Conservation (phyloP, 2,113 vertebrate genomes). For the Lipotes vexillifer region DNA sequence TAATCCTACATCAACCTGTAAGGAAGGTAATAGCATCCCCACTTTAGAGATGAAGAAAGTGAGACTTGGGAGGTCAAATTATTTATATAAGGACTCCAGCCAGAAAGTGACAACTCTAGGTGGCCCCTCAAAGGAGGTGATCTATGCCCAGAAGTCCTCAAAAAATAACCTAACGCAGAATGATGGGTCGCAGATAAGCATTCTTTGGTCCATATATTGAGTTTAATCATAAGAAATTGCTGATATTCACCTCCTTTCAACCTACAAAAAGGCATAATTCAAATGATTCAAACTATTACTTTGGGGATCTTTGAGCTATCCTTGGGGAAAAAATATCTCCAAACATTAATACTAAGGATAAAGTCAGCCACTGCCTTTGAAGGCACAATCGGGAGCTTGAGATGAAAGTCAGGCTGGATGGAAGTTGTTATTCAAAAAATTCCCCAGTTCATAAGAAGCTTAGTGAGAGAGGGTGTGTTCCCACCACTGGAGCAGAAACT, state of each 20-base stretch:
- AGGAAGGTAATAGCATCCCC: neutral
- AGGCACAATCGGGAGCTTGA: neutral
- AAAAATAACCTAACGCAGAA: neutral
- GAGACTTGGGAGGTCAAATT: neutral
- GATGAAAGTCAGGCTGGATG: constrained; percentile 33
- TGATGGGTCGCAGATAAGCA: neutral
- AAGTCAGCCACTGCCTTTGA: constrained; percentile 44
- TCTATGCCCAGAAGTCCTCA: neutral
- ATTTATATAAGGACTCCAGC: neutral
- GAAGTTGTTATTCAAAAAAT: constrained; percentile 57
- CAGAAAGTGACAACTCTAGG: neutral
- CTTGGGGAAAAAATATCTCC: neutral
- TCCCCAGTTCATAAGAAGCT: constrained; percentile 55
- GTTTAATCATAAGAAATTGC: neutral
- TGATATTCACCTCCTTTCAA: neutral
- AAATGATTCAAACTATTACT: neutral
- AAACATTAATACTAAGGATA: constrained; percentile 13
- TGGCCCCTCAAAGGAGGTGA: neutral
- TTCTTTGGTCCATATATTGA: neutral
- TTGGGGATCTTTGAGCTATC: neutral
- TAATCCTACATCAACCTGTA: neutral
- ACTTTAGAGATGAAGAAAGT: neutral
- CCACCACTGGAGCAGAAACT: constrained; percentile 62
- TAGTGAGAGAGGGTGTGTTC: constrained; percentile 65
- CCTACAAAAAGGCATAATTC: neutral